Conservation (phyloP, 2,888 invertebrate genomes). For the Caenorhabditis drosophilae region DNA sequence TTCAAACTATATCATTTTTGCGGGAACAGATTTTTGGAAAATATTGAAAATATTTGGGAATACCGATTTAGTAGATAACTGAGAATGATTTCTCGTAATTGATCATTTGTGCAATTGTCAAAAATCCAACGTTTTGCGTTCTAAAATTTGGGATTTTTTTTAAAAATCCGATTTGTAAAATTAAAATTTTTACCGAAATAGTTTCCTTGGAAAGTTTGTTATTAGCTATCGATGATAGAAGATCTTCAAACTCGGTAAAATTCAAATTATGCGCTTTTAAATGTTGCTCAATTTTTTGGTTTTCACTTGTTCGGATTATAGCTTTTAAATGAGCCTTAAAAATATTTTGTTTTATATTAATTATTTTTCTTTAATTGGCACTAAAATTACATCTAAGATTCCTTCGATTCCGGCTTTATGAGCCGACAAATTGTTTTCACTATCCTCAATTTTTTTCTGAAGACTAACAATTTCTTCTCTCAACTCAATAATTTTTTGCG, state of each 20-base stretch:
- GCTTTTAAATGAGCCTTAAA: conserved; percentile 16
- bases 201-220: conserved; percentile 32
- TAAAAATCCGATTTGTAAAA: not conserved
- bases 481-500: conserved; percentile 32
- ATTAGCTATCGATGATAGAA: conserved; percentile 9
- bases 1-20: conserved; percentile 55
- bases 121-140: conserved; percentile 95
- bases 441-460: conserved; percentile 83
- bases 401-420: conserved; percentile 76
- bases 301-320: conserved; percentile 16
- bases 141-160: conserved; percentile 1
- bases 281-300: conserved; percentile 8
- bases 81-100: conserved; percentile 79
- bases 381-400: conserved; percentile 8
- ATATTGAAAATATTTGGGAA: not conserved
- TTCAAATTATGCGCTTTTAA: conserved; percentile 12
- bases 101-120: conserved; percentile 82
- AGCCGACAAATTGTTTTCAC: conserved; percentile 91
- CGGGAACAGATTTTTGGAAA: not conserved
- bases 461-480: conserved; percentile 61
- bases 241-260: conserved; percentile 3
- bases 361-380: too few species aligned
- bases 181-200: conserved; percentile 14
- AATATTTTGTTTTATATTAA: too few species aligned
- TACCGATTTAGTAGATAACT: conserved; percentile 57